A percentile compares a stretch with the other conserved stretches of the same genome.
Evolutionary conservation across 2,113 vertebrate species (phyloP).

Genomic region (Cyprinus carpio): DNA sequence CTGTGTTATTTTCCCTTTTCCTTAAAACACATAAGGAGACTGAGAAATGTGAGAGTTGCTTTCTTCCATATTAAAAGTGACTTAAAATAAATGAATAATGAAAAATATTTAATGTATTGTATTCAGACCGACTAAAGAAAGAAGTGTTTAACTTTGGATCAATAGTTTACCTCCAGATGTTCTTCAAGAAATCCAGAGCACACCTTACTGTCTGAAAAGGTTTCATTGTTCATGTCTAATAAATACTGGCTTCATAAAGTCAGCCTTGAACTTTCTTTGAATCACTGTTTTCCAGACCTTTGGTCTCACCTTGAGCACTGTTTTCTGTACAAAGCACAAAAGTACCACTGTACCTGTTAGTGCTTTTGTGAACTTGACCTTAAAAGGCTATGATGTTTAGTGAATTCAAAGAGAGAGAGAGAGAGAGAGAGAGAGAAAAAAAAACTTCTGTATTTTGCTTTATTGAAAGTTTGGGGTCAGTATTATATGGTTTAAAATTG

Average conservation of each 20-base stretch:
- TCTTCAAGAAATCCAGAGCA: slow-evolving; percentile 17
- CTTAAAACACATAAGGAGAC: background rate
- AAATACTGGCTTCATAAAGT: background rate
- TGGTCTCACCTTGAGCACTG: slow-evolving; percentile 16
- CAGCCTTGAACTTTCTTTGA: background rate
- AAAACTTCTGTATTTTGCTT: background rate
- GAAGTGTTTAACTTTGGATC: background rate
- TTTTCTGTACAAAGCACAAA: background rate
- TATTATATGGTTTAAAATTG: background rate
- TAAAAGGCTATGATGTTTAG: background rate
- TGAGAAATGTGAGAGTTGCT: background rate
- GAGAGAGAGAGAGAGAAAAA: no score
- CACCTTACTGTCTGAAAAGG: background rate
- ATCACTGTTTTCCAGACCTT: background rate
- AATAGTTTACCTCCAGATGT: slow-evolving; percentile 13
- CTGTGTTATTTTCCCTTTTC: background rate
- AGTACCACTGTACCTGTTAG: background rate
- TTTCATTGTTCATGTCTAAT: background rate
- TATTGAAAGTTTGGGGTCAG: background rate
- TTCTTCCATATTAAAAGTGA: background rate
- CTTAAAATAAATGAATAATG: background rate
- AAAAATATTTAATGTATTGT: background rate
- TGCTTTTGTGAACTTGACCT: slow-evolving; percentile 20
- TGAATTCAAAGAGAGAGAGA: background rate
- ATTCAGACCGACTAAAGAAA: background rate